Evolutionary conservation across 2,797 vertebrate genomes (phyloP).

Genomic region (Lepidocolaptes lacrymiger): DNA sequence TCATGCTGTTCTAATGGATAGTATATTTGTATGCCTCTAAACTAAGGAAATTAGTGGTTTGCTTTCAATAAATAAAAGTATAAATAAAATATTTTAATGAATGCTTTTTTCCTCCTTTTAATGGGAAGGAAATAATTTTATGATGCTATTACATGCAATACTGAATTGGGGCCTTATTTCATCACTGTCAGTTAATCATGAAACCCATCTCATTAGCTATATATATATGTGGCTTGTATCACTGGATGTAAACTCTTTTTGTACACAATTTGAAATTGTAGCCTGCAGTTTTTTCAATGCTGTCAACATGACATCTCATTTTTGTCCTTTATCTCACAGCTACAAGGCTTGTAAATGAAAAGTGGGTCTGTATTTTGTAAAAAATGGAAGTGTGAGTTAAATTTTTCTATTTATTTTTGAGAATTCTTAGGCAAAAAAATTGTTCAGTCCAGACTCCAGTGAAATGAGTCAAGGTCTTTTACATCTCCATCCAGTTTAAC

Average conservation of each 20-base stretch:
- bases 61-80: neutral
- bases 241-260: neutral
- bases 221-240: neutral
- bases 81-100: slow-evolving; percentile 2
- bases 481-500: neutral
- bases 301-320: neutral
- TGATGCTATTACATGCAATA: neutral
- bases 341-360: neutral
- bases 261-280: neutral
- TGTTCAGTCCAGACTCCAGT: neutral
- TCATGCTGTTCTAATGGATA: neutral
- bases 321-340: neutral
- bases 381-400: neutral
- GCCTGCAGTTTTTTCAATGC: neutral
- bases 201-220: neutral
- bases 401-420: neutral
- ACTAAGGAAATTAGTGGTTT: neutral
- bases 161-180: neutral
- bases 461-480: neutral
- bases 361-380: neutral
- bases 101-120: neutral
- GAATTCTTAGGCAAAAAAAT: neutral
- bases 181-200: neutral
- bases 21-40: neutral
- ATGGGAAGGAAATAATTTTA: neutral